These are phyloP conservation scores for Typhlichthys eigenmanni DNA, from an alignment of 2,797 vertebrate genomes.

Conservation along the genomic window DNA sequence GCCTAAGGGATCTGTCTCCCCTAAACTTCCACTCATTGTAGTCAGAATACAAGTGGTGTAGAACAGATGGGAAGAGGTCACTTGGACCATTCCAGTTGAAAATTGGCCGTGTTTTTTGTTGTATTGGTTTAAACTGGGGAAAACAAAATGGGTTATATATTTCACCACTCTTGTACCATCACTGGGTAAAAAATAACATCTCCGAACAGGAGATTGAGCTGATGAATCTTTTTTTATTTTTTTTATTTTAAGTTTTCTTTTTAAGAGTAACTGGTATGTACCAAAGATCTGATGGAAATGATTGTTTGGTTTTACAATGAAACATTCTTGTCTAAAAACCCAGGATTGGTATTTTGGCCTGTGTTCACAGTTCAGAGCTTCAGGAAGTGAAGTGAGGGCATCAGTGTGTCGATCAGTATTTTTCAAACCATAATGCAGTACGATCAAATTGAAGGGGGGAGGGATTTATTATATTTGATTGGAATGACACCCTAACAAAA, in stretches of 20 bases:
- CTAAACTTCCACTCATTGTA: constrained; percentile 46
- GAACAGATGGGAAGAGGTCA: constrained; percentile 56
- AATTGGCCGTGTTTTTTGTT: constrained; percentile 36
- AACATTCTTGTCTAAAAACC: constrained; percentile 41
- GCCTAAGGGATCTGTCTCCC: constrained; percentile 47
- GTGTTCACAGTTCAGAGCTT: constrained; percentile 47
- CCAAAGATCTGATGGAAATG: constrained; percentile 74
- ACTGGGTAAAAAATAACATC: constrained; percentile 33
- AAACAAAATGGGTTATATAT: constrained; percentile 18
- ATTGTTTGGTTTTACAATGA: constrained; percentile 60
- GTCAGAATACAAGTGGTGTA: constrained; percentile 43
- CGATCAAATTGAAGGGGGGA: constrained; percentile 13
- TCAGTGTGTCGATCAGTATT: constrained; percentile 53
- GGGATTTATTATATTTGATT: constrained; percentile 10
- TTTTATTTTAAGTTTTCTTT: constrained; percentile 39
- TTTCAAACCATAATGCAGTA: constrained; percentile 33
- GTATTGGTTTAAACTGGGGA: constrained; percentile 59
- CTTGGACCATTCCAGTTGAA: constrained; percentile 43
- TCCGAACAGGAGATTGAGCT: constrained; percentile 31
- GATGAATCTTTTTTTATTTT: not conserved
- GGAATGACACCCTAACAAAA: constrained; percentile 22
- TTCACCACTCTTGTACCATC: constrained; percentile 39
- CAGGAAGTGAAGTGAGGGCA: constrained; percentile 46
- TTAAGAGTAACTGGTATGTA: constrained; percentile 67
- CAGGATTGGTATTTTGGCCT: constrained; percentile 38